Conservation (phyloP, 2,113 vertebrate genomes). For the Aptenodytes patagonicus region DNA sequence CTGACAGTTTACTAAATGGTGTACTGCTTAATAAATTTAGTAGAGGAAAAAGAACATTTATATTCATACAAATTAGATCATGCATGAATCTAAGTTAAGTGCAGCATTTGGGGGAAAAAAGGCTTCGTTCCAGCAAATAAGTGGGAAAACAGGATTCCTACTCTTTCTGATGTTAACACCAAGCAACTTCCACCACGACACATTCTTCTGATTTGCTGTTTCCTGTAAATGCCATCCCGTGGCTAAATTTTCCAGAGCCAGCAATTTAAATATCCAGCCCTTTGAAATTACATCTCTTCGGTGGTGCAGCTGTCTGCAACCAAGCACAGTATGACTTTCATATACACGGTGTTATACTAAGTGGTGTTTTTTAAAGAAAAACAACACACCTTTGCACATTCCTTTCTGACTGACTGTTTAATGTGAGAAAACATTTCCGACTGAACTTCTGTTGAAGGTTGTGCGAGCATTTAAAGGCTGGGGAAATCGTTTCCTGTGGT, state of each 20-base stretch:
- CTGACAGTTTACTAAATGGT: constrained; percentile 27
- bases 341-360: not conserved
- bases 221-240: not conserved
- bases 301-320: not conserved
- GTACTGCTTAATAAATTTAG: not conserved
- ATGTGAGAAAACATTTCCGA: not conserved
- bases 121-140: not conserved
- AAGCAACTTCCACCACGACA: not conserved
- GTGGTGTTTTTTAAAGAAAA: not conserved
- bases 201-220: not conserved
- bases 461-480: not conserved
- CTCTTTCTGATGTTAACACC: not conserved
- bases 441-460: not conserved
- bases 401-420: not conserved
- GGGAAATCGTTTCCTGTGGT: not conserved
- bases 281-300: not conserved
- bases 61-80: constrained; percentile 19
- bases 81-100: not conserved
- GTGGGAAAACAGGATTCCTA: not conserved
- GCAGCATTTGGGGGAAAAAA: not conserved
- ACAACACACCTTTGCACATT: not conserved
- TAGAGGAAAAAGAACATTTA: not conserved
- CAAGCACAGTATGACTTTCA: not conserved
- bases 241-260: constrained; percentile 11
- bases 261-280: constrained; percentile 2